Percentiles rank a stretch among this genome's conserved stretches.
Evolutionary conservation across 1,140 invertebrate genomes (phyloP).

Genomic region (Nymphalis io): DNA sequence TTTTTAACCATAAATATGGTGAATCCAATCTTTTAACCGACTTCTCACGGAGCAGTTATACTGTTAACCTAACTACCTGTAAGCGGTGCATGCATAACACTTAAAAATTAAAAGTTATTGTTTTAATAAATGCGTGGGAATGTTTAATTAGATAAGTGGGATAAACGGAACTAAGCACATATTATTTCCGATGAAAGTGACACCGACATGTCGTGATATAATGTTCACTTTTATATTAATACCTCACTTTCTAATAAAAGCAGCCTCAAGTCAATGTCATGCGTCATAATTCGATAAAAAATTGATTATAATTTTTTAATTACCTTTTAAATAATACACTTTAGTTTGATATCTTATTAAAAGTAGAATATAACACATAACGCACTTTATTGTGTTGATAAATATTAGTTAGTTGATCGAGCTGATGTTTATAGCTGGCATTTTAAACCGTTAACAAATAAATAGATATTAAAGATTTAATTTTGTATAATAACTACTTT

Average conservation of each 20-base stretch:
- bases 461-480: too few relatives aligned
- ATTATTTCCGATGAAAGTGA: slow-evolving; percentile 63
- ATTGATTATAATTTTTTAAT: background rate
- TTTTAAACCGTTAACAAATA: too few relatives aligned
- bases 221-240: background rate
- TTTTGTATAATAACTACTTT: background rate
- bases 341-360: too few relatives aligned
- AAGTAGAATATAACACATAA: too few relatives aligned
- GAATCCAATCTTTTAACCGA: slow-evolving; percentile 61
- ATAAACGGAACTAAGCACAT: slow-evolving; percentile 61
- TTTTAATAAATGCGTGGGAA: slow-evolving; percentile 77
- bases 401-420: too few relatives aligned
- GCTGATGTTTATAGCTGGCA: too few relatives aligned
- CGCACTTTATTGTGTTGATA: too few relatives aligned
- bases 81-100: slow-evolving; percentile 75
- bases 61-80: slow-evolving; percentile 76
- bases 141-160: slow-evolving; percentile 79
- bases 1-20: slow-evolving; percentile 25
- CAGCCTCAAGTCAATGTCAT: slow-evolving; percentile 1
- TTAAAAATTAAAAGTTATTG: slow-evolving; percentile 79
- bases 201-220: slow-evolving; percentile 23
- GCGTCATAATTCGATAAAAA: background rate
- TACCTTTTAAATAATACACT: too few relatives aligned
- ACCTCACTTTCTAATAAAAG: slow-evolving; percentile 18
- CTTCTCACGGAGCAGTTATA: slow-evolving; percentile 73